These are phyloP conservation scores for Athalia cordata DNA, from an alignment of 2,888 invertebrate species.

Conservation along the genomic window DNA sequence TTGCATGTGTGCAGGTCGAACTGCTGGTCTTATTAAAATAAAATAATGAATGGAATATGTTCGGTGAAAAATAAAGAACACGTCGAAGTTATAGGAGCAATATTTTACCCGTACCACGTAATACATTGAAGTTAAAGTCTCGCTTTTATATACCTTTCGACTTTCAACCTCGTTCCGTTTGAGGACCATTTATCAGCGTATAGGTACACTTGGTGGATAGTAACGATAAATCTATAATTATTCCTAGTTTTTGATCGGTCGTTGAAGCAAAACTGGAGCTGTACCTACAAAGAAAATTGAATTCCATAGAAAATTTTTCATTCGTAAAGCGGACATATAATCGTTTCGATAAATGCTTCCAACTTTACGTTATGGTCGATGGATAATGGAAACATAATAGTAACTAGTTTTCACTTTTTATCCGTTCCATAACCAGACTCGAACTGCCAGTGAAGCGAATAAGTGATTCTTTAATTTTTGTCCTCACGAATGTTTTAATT, in stretches of 20 bases:
- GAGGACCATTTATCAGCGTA: background rate
- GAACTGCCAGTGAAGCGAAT: too few relatives aligned
- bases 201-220: slow-evolving; percentile 1
- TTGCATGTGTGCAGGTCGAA: too few relatives aligned
- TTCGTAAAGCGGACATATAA: background rate
- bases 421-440: too few relatives aligned
- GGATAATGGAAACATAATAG: too few relatives aligned
- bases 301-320: too few relatives aligned
- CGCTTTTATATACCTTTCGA: background rate
- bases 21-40: background rate
- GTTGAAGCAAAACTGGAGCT: too few relatives aligned
- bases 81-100: slow-evolving; percentile 6
- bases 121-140: background rate
- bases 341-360: background rate
- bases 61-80: too few relatives aligned
- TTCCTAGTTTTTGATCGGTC: background rate
- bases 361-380: too few relatives aligned
- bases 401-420: too few relatives aligned
- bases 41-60: background rate
- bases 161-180: slow-evolving; percentile 23
- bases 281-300: too few relatives aligned
- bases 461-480: slow-evolving; percentile 5
- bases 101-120: background rate
- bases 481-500: slow-evolving; percentile 18
- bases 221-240: slow-evolving; percentile 13